Evolutionary conservation across 2,113 vertebrate genomes (phyloP).

Genomic region (Clarias batrachus): DNA sequence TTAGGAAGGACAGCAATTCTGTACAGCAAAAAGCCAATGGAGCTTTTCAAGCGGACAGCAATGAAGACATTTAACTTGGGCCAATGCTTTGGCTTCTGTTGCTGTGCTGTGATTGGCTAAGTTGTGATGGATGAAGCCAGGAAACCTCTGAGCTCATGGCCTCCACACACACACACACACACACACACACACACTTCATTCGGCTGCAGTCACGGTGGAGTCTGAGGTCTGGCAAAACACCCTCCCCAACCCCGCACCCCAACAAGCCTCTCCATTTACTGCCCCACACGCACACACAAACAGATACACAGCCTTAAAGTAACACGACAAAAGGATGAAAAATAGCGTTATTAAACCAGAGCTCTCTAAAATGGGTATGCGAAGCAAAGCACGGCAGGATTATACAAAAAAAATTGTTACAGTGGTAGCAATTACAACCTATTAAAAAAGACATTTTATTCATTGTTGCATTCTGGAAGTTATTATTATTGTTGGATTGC

Average conservation of each 20-base stretch:
- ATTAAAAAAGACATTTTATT: background rate
- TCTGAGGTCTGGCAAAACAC: slow-evolving; percentile 75
- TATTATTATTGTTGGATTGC: background rate
- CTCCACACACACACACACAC: slow-evolving; percentile 62
- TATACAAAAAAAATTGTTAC: background rate
- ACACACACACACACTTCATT: slow-evolving; percentile 58
- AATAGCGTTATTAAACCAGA: background rate
- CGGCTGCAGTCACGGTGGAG: slow-evolving; percentile 68
- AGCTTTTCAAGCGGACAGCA: slow-evolving; percentile 1
- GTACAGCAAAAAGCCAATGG: slow-evolving; percentile 7
- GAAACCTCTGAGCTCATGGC: slow-evolving; percentile 44
- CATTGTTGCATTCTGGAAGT: background rate
- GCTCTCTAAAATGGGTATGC: background rate
- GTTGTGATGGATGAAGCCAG: slow-evolving; percentile 28
- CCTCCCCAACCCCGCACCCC: slow-evolving; percentile 64
- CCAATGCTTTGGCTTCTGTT: background rate
- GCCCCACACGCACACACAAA: slow-evolving; percentile 41
- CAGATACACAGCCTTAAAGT: slow-evolving; percentile 14
- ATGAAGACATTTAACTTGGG: slow-evolving; percentile 25
- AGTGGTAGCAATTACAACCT: background rate
- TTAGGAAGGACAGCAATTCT: slow-evolving; percentile 4
- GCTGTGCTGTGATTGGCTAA: slow-evolving; percentile 50
- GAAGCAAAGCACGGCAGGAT: background rate
- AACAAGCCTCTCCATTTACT: slow-evolving; percentile 62
- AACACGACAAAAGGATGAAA: background rate